Conservation (phyloP, 2,113 vertebrate genomes). For the Elgaria multicarinata region DNA sequence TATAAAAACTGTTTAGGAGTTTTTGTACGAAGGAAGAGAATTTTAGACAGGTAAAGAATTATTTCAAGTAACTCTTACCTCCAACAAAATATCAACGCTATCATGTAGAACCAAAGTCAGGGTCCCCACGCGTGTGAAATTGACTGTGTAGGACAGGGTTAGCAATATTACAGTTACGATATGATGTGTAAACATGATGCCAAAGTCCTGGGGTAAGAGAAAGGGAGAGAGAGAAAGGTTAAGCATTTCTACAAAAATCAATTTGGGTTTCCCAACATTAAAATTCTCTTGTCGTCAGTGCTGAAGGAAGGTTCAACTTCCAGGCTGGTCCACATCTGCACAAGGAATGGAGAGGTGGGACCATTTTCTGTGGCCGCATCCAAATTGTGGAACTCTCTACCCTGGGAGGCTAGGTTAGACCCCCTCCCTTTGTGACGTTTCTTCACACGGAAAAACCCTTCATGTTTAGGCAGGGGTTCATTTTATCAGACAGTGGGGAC, state of each 20-base stretch:
- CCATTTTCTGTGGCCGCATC: too few relatives aligned
- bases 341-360: too few relatives aligned
- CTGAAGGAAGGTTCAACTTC: too few relatives aligned
- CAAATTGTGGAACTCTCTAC: too few relatives aligned
- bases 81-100: slow-evolving; percentile 87
- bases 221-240: slow-evolving; percentile 46
- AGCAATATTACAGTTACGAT: slow-evolving; percentile 87
- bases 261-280: slow-evolving; percentile 33
- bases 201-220: slow-evolving; percentile 88
- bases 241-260: slow-evolving; percentile 13
- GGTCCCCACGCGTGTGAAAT: slow-evolving; percentile 92
- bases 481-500: too few relatives aligned
- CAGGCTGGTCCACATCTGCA: too few relatives aligned
- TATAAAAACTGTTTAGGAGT: neutral
- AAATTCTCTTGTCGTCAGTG: neutral
- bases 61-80: slow-evolving; percentile 81
- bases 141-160: slow-evolving; percentile 93
- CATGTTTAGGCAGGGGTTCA: too few relatives aligned
- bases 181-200: slow-evolving; percentile 95
- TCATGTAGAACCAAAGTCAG: slow-evolving; percentile 94
- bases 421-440: too few relatives aligned
- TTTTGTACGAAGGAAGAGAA: neutral
- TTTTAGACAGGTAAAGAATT: neutral
- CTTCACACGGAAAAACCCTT: too few relatives aligned
- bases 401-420: too few relatives aligned